Evolutionary conservation across 1,140 invertebrate species (phyloP).

Genomic region (Saccostrea echinata): DNA sequence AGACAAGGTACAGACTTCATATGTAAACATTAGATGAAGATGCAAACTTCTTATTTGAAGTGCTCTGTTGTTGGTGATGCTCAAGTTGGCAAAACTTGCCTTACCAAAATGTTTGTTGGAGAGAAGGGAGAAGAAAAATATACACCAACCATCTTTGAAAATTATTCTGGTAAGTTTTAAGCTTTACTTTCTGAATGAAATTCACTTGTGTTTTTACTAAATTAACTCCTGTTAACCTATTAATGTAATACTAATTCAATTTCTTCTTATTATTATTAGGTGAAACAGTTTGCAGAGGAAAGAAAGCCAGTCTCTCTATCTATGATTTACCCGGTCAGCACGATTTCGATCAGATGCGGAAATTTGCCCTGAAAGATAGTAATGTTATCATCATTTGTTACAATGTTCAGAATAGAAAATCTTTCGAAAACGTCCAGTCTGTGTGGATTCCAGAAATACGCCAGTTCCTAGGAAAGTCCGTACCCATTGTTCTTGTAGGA

Average conservation of each 20-base stretch:
- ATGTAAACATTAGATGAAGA: neutral
- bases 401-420: neutral
- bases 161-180: neutral
- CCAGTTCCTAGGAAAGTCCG: conserved; percentile 17
- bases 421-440: neutral
- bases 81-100: neutral
- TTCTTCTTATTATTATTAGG: neutral
- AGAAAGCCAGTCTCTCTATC: neutral
- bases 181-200: neutral
- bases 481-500: neutral
- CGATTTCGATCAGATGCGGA: conserved; percentile 9
- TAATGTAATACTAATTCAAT: neutral
- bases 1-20: neutral
- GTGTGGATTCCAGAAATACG: conserved; percentile 28
- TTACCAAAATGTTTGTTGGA: neutral
- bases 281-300: neutral
- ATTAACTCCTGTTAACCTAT: neutral
- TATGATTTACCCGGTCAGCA: conserved; percentile 16
- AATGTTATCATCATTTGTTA: neutral
- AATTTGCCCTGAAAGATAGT: neutral
- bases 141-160: conserved; percentile 16
- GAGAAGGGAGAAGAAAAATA: neutral
- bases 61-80: conserved; percentile 14
- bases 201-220: neutral
- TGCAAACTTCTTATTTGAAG: neutral